These are phyloP conservation scores for Barnardius zonarius DNA, from an alignment of 2,113 vertebrate genomes.

Conservation along the genomic window DNA sequence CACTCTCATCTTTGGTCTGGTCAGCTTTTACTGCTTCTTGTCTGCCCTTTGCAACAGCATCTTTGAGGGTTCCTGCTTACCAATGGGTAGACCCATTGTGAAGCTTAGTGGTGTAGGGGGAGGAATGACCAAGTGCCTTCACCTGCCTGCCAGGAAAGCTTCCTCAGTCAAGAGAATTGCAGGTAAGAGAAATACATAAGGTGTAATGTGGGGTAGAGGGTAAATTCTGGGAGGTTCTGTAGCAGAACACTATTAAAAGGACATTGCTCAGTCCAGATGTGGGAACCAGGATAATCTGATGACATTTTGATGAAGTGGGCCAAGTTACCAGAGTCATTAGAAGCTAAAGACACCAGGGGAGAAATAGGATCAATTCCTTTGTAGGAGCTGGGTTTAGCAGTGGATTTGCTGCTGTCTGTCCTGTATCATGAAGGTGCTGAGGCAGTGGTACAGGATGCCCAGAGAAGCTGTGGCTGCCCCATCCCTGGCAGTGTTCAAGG, in stretches of 20 bases:
- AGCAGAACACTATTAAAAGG: background rate
- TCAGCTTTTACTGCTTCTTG: slow-evolving; percentile 89
- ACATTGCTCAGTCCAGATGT: background rate
- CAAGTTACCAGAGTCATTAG: background rate
- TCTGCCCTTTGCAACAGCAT: slow-evolving; percentile 77
- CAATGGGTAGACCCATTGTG: slow-evolving; percentile 77
- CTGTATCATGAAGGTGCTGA: background rate
- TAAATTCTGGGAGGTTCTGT: background rate
- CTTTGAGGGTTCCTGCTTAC: slow-evolving; percentile 79
- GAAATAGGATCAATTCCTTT: background rate
- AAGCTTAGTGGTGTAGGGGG: slow-evolving; percentile 75
- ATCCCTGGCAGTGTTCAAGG: background rate
- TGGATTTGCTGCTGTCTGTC: background rate
- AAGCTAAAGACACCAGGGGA: background rate
- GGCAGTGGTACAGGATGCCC: background rate
- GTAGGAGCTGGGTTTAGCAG: background rate
- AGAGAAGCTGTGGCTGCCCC: background rate
- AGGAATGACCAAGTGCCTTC: slow-evolving; percentile 74
- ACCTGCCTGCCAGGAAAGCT: slow-evolving; percentile 81
- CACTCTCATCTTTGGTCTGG: slow-evolving; percentile 82
- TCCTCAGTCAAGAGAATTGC: slow-evolving; percentile 84
- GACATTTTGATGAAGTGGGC: background rate
- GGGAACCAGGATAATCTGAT: background rate
- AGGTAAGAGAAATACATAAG: slow-evolving; percentile 67
- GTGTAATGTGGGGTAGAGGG: background rate